Evolutionary conservation across 1,140 invertebrate species (phyloP).

Genomic region (Drosophila arawakana): DNA sequence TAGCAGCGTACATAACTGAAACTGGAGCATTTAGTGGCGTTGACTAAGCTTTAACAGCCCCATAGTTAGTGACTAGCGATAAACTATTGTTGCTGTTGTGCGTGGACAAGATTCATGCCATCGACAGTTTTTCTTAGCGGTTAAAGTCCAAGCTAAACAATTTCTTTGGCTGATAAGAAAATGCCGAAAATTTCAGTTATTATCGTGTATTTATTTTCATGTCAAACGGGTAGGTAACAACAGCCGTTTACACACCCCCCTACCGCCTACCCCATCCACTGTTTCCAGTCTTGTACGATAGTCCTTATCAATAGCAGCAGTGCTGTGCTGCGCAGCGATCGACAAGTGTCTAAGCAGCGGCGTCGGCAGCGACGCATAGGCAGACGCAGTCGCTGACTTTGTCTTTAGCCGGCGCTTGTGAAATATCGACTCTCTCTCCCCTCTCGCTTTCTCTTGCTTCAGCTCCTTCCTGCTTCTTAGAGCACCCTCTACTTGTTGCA

Average conservation of each 20-base stretch:
- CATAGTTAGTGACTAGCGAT: slow-evolving; percentile 6
- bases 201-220: slow-evolving; percentile 46
- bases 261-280: not conserved
- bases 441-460: not conserved
- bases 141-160: slow-evolving; percentile 52
- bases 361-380: slow-evolving; percentile 11
- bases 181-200: slow-evolving; percentile 41
- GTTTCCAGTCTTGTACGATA: slow-evolving; percentile 26
- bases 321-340: slow-evolving; percentile 23
- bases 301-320: slow-evolving; percentile 42
- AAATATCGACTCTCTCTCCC: slow-evolving; percentile 13
- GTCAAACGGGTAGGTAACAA: slow-evolving; percentile 26
- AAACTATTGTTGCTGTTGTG: slow-evolving; percentile 5
- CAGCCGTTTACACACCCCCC: not conserved
- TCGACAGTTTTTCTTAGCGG: slow-evolving; percentile 9
- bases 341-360: slow-evolving; percentile 37
- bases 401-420: slow-evolving; percentile 4
- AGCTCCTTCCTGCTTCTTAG: not conserved
- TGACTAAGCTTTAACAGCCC: slow-evolving; percentile 7
- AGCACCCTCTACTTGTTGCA: too few species aligned
- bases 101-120: slow-evolving; percentile 13
- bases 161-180: slow-evolving; percentile 40
- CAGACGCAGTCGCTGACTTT: not conserved
- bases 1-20: not conserved
- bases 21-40: not conserved